These are phyloP conservation scores for Drosophila equinoxialis DNA, from an alignment of 1,140 invertebrate species.

Conservation along the genomic window DNA sequence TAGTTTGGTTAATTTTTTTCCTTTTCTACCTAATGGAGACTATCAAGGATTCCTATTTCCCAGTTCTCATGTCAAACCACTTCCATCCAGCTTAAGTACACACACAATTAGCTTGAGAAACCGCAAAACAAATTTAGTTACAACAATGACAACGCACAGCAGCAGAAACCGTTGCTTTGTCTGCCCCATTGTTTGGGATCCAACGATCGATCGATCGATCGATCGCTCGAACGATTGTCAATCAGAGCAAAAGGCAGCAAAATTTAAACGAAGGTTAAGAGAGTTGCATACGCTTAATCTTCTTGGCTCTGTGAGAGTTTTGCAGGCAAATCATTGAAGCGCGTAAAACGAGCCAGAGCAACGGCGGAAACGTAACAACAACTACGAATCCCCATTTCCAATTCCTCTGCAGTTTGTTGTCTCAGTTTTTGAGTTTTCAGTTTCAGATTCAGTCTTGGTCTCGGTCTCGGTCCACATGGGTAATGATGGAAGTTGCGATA, in stretches of 20 bases:
- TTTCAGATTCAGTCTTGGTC: background rate
- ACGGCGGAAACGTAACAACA: constrained; percentile 44
- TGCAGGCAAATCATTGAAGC: constrained; percentile 67
- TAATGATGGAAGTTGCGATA: constrained; percentile 60
- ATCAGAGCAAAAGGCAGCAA: constrained; percentile 55
- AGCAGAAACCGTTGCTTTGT: constrained; percentile 32
- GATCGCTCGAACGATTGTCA: constrained; percentile 64
- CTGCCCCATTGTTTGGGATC: constrained; percentile 37
- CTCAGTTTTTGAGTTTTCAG: constrained; percentile 21
- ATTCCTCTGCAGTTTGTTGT: constrained; percentile 34
- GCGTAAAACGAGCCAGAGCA: constrained; percentile 62
- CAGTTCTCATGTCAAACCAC: background rate
- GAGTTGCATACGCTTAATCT: constrained; percentile 79
- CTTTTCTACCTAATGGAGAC: background rate
- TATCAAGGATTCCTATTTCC: background rate
- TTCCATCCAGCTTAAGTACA: background rate
- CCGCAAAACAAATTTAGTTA: constrained; percentile 51
- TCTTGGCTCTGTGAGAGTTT: constrained; percentile 43
- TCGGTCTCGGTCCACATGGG: constrained; percentile 3
- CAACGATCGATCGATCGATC: constrained; percentile 34
- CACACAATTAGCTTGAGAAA: constrained; percentile 11
- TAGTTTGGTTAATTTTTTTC: background rate
- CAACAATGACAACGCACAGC: constrained; percentile 35
- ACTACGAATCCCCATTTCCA: background rate
- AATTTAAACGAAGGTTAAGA: constrained; percentile 78